Evolutionary conservation across 2,113 vertebrate genomes (phyloP).

Genomic region (Microcebus griseorufus): DNA sequence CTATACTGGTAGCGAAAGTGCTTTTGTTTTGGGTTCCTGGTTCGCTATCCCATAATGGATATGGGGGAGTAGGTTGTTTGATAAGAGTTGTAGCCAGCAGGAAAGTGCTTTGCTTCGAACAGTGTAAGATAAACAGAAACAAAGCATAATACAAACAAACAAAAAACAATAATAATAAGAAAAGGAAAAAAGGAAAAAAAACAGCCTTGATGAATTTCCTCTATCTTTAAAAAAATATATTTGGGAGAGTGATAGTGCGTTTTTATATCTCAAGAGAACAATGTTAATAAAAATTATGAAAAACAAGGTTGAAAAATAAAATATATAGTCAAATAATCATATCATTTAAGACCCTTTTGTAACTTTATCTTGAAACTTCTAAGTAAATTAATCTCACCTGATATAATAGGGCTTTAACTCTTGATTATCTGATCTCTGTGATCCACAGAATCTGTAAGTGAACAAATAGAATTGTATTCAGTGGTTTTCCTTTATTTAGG

Average conservation of each 20-base stretch:
- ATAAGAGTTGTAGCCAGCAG: not conserved
- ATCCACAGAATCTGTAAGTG: not conserved
- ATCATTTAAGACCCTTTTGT: not conserved
- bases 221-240: not conserved
- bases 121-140: too few species aligned
- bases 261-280: not conserved
- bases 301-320: conserved; percentile 3
- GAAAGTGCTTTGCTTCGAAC: not conserved
- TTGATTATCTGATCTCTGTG: not conserved
- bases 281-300: not conserved
- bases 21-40: not conserved
- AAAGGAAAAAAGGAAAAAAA: not conserved
- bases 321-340: not conserved
- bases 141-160: too few species aligned
- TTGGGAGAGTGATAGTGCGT: not conserved
- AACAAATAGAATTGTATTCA: not conserved
- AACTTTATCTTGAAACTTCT: conserved; percentile 3
- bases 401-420: not conserved
- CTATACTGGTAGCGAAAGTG: not conserved
- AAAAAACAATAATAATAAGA: too few species aligned
- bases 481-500: not conserved
- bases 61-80: not conserved
- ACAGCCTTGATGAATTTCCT: not conserved
- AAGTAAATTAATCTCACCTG: not conserved
- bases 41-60: not conserved